A percentile compares a stretch with the other conserved stretches of the same genome.
phyloP scores from a whole-genome alignment of 1,140 invertebrate species.

The Dufourea novaeangliae region DNA sequence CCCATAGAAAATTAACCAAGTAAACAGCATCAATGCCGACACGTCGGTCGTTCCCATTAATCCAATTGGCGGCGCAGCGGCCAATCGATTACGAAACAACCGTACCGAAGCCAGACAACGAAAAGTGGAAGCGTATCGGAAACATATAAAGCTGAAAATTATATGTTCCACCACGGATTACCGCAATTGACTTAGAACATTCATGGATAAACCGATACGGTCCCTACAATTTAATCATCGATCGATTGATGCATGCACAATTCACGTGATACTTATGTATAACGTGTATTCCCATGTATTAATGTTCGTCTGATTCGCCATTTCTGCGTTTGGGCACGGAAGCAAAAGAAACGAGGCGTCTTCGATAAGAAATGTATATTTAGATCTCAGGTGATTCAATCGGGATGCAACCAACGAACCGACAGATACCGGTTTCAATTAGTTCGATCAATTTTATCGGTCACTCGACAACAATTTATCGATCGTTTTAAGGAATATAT shows the following conservation, averaged over 20 bases:
- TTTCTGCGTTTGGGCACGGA: too few species aligned
- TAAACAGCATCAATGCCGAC: neutral
- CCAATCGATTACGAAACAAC: slow-evolving; percentile 1
- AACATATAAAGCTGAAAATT: neutral
- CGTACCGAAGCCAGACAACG: neutral
- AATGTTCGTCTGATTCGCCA: too few species aligned
- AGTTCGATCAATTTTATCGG: slow-evolving; percentile 42
- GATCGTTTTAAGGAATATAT: slow-evolving; percentile 4
- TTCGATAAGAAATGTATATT: too few species aligned
- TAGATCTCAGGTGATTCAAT: too few species aligned
- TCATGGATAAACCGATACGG: too few species aligned
- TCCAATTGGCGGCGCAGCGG: neutral
- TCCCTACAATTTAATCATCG: neutral
- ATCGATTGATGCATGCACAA: neutral
- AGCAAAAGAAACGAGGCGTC: too few species aligned
- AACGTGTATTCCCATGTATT: too few species aligned
- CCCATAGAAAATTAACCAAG: slow-evolving; percentile 13
- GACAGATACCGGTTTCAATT: slow-evolving; percentile 12
- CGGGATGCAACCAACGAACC: slow-evolving; percentile 36
- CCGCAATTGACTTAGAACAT: too few species aligned
- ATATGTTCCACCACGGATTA: neutral
- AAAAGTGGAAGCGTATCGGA: neutral
- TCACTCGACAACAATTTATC: neutral
- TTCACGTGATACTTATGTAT: too few species aligned
- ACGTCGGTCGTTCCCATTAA: neutral